Conservation (phyloP, 2,888 invertebrate genomes). For the Caenorhabditis parvicauda region DNA sequence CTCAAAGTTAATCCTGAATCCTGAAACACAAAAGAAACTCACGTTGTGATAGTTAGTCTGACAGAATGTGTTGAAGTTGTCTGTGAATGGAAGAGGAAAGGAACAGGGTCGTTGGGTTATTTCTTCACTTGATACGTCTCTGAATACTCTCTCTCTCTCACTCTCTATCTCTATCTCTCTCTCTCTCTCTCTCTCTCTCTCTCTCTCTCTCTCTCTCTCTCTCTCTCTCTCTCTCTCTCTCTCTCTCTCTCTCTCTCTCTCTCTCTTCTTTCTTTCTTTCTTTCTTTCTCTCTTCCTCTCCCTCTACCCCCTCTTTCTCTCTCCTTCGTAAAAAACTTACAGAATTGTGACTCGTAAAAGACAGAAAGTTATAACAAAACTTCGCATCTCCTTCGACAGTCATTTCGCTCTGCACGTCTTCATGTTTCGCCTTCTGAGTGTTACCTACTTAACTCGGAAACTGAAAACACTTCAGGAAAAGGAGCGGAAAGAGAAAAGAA, state of each 20-base stretch:
- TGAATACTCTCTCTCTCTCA: background rate
- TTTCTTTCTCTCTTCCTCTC: slow-evolving; percentile 5
- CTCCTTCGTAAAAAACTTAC: no score
- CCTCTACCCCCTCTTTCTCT: slow-evolving; percentile 4
- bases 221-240: background rate
- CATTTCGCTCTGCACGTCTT: no score
- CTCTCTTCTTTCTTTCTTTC: slow-evolving; percentile 3
- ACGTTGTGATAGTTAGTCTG: slow-evolving; percentile 42
- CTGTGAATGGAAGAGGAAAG: slow-evolving; percentile 32
- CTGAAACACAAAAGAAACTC: background rate
- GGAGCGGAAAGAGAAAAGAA: no score
- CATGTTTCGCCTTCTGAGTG: no score
- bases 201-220: slow-evolving; percentile 4
- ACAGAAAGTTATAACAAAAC: no score
- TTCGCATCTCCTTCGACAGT: no score
- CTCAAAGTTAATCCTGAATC: background rate
- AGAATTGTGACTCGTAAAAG: no score
- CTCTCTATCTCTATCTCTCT: slow-evolving; percentile 3
- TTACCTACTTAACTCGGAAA: no score
- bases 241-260: background rate
- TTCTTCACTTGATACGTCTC: background rate
- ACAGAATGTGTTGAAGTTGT: slow-evolving; percentile 38
- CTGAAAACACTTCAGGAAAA: no score
- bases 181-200: background rate
- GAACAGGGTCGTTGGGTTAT: slow-evolving; percentile 19